Evolutionary conservation across 2,888 invertebrate genomes (phyloP).

Genomic region (Andrena camellia): DNA sequence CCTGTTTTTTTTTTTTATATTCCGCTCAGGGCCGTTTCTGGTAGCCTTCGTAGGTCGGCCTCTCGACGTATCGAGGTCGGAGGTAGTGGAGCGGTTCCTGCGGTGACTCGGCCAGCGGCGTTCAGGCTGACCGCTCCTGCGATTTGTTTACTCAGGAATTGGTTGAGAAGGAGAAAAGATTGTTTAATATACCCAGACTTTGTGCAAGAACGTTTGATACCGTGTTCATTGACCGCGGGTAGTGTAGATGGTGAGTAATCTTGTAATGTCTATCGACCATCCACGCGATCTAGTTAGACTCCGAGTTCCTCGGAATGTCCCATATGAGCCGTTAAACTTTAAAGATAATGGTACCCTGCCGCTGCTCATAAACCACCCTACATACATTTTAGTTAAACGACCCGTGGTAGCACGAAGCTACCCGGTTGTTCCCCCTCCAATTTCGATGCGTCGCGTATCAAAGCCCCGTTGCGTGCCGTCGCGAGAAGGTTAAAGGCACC

Average conservation of each 20-base stretch:
- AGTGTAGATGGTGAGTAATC: not conserved
- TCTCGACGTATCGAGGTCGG: constrained; percentile 36
- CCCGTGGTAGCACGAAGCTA: not conserved
- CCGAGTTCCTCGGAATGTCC: too few relatives aligned
- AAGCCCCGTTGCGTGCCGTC: not conserved
- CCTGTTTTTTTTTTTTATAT: constrained; percentile 36
- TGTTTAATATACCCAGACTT: not conserved
- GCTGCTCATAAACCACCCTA: too few relatives aligned
- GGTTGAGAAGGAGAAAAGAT: too few relatives aligned
- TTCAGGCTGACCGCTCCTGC: constrained; percentile 8
- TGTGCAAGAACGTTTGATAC: not conserved
- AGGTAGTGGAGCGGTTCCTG: constrained; percentile 38
- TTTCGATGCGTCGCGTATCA: not conserved
- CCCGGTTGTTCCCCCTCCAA: not conserved
- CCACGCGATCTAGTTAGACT: not conserved
- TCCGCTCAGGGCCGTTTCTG: constrained; percentile 35
- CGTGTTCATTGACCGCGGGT: not conserved
- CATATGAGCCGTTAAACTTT: too few relatives aligned
- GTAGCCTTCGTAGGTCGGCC: constrained; percentile 24
- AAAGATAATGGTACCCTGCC: too few relatives aligned
- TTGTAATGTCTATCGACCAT: too few relatives aligned
- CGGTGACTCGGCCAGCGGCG: constrained; percentile 20
- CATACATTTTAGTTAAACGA: not conserved
- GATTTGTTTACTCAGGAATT: constrained; percentile 9
- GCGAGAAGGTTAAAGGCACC: constrained; percentile 9